Conservation (phyloP, 2,113 vertebrate species). For the Gnathonemus longibarbis region DNA sequence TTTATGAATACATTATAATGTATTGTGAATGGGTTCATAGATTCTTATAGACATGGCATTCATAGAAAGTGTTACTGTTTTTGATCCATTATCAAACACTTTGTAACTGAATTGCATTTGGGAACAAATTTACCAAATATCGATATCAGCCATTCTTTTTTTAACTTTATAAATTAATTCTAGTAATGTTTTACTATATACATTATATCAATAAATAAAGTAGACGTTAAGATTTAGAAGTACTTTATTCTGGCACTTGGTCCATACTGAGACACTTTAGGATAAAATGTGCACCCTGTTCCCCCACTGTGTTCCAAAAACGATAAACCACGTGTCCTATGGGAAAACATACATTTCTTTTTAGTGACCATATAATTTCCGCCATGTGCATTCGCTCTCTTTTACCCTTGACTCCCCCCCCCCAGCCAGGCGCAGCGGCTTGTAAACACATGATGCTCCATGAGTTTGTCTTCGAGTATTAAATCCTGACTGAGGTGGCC, state of each 20-base stretch:
- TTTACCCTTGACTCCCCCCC: neutral
- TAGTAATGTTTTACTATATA: neutral
- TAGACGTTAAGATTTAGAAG: neutral
- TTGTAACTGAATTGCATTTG: neutral
- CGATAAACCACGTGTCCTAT: neutral
- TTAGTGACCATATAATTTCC: neutral
- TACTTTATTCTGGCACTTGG: neutral
- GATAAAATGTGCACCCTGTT: neutral
- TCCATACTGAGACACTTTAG: neutral
- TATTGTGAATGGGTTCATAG: neutral
- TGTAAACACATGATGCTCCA: neutral
- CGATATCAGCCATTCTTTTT: neutral
- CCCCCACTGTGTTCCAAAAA: neutral
- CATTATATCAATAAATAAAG: neutral
- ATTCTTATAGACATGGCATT: neutral
- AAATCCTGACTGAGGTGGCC: neutral
- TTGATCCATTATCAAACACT: neutral
- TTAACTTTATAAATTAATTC: neutral
- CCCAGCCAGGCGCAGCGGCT: neutral
- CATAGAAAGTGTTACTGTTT: neutral
- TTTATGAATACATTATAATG: neutral
- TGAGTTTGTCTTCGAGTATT: neutral
- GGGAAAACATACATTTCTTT: neutral
- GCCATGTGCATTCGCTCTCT: neutral
- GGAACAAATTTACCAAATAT: neutral